Evolutionary conservation across 2,113 vertebrate species (phyloP).

Genomic region (Poecile atricapillus): DNA sequence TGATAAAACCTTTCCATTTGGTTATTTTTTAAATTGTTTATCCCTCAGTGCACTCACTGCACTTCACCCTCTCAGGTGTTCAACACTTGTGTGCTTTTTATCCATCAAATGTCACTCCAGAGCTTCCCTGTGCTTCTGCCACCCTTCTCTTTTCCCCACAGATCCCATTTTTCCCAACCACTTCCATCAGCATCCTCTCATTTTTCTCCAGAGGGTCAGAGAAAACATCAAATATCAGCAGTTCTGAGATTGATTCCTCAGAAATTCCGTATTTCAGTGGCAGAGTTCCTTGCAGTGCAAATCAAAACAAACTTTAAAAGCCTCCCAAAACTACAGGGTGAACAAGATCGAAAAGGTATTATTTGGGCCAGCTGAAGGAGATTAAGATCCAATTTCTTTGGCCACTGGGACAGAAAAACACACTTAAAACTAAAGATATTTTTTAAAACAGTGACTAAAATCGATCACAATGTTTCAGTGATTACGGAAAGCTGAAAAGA

Average conservation of each 20-base stretch:
- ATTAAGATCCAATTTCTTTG: background rate
- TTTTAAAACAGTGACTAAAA: background rate
- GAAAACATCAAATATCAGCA: constrained; percentile 37
- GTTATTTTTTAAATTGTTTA: background rate
- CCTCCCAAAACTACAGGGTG: background rate
- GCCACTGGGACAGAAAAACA: background rate
- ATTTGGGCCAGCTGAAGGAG: background rate
- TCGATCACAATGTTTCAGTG: background rate
- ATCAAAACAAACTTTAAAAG: constrained; percentile 59
- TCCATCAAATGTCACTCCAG: background rate
- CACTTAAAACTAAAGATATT: background rate
- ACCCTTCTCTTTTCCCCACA: background rate
- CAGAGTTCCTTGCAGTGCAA: background rate
- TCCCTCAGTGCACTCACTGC: background rate
- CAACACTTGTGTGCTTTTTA: background rate
- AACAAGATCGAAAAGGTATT: constrained; percentile 6
- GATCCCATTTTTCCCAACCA: background rate
- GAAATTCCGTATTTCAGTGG: background rate
- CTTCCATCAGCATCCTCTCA: background rate
- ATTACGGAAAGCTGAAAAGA: background rate
- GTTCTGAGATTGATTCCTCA: constrained; percentile 5
- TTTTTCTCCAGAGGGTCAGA: constrained; percentile 8
- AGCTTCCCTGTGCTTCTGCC: background rate
- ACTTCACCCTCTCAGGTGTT: background rate
- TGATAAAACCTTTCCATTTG: background rate